Evolutionary conservation across 1,140 invertebrate species (phyloP).

Genomic region (Drosophila bifasciata): DNA sequence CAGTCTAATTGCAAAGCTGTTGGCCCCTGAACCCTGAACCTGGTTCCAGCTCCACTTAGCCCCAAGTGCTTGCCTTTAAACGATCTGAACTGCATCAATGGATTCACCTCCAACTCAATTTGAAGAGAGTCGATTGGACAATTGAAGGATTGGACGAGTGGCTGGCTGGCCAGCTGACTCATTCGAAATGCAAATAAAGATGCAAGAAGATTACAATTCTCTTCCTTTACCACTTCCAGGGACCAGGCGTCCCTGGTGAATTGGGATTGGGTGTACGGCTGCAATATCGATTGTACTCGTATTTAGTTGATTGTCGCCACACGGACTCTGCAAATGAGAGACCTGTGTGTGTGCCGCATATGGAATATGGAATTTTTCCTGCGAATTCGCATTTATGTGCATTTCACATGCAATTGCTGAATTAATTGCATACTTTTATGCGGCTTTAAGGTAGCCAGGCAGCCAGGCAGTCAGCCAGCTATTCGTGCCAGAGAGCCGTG

Average conservation of each 20-base stretch:
- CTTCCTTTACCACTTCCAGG: too few species aligned
- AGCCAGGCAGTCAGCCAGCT: too few species aligned
- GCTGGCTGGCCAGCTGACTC: not conserved
- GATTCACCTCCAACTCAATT: conserved; percentile 24
- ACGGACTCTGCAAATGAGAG: not conserved
- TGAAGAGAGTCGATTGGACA: conserved; percentile 1
- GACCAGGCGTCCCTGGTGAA: not conserved
- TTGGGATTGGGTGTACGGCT: not conserved
- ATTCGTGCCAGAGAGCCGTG: conserved; percentile 8
- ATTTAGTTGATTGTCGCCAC: conserved; percentile 15
- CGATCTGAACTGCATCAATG: conserved; percentile 10
- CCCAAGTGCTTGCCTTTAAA: too few species aligned
- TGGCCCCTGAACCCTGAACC: too few species aligned
- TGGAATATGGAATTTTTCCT: conserved; percentile 28
- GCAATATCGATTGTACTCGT: too few species aligned
- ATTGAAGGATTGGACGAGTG: not conserved
- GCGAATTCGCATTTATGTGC: conserved; percentile 47
- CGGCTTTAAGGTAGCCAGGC: conserved; percentile 35
- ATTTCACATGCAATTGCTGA: conserved; percentile 58
- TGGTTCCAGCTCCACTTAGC: too few species aligned
- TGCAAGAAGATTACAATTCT: conserved; percentile 21
- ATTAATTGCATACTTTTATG: conserved; percentile 44
- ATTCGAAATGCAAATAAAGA: conserved; percentile 28
- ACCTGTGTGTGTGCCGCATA: too few species aligned
- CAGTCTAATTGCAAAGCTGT: conserved; percentile 2